Evolutionary conservation across 2,888 invertebrate species (phyloP), one percentile per base, ranked within the genome.

Genomic region (Petrolisthes cinctipes): DNA sequence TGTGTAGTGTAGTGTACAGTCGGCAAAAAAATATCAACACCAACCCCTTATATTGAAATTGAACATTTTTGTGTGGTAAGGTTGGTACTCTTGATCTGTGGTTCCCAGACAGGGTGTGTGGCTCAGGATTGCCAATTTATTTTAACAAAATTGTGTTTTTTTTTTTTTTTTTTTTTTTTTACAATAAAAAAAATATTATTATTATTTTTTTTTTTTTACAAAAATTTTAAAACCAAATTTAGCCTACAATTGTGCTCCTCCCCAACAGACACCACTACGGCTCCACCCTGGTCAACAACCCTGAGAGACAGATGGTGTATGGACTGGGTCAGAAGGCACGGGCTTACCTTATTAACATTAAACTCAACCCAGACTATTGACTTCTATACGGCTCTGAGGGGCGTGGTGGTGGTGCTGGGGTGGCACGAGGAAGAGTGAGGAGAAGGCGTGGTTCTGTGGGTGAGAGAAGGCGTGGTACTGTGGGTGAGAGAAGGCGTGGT

Each of bases 231-330:
- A 37, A 1, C 37, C 37, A 37, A 37, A 37, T 37, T 61, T 1
- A n/a, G 17, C 71, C 71, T 2, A 61, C 1, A 61, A 61, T 61
- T 61, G 17, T 20, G 6, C 17, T n/a, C 6, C 20, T n/a, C 71
- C 71, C 17, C 71, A 37, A 37, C 37, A 71, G 71, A n/a, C 71
- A 71, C 71, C 71, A 71, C 17, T 71, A 71, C 71, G 71, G 71
- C 14, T 17, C 71, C 11, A 71, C 6, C 71, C 71, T 71, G 3
- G 4, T 71, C 17, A 71, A 17, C 71, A 71, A n/a, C 71, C 11
- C 17, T 6, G 71, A 71, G 17, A 14, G 71, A n/a, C 71, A 71
- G 20, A 14, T 71, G 71, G 71, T 71, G 71, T 71, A 71, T 20
- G 71, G 71, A 14, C 71, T 71, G 17, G 71, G 71, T 0, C 17